phyloP scores from a whole-genome alignment of 2,113 vertebrate species.

The Talpa occidentalis region DNA sequence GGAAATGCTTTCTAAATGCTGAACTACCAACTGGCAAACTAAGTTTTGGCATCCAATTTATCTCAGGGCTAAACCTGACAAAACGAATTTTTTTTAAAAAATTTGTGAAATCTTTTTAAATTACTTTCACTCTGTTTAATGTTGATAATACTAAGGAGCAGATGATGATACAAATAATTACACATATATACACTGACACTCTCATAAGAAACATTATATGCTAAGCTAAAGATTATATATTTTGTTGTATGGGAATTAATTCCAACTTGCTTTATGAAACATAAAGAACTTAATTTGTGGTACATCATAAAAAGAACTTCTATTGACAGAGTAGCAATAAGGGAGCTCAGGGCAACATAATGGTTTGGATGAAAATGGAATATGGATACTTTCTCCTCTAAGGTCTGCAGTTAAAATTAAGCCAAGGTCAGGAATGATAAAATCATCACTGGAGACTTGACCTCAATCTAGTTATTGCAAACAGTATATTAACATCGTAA shows the following conservation, averaged over 20 bases:
- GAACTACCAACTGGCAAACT: background rate
- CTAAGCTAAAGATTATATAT: background rate
- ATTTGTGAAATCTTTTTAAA: background rate
- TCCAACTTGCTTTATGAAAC: conserved; percentile 3
- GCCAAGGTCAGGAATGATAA: conserved; percentile 16
- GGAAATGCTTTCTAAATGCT: background rate
- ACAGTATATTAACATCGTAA: background rate
- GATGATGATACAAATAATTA: rapidly evolving
- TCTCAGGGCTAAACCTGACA: background rate
- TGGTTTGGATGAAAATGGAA: background rate
- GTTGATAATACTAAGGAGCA: background rate
- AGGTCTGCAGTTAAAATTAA: background rate
- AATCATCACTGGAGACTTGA: background rate
- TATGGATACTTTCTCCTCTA: background rate
- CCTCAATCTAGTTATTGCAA: background rate
- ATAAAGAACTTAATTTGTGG: background rate
- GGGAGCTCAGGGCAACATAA: background rate
- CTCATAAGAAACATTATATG: background rate
- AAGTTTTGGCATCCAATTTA: background rate
- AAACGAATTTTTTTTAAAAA: background rate
- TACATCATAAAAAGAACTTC: background rate
- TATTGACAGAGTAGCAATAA: background rate
- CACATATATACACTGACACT: background rate
- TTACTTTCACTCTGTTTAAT: background rate
- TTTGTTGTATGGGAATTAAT: background rate